Base-by-base conservation (phyloP, 2,797 vertebrate genomes). In the Loris lydekkerianus region DNA sequence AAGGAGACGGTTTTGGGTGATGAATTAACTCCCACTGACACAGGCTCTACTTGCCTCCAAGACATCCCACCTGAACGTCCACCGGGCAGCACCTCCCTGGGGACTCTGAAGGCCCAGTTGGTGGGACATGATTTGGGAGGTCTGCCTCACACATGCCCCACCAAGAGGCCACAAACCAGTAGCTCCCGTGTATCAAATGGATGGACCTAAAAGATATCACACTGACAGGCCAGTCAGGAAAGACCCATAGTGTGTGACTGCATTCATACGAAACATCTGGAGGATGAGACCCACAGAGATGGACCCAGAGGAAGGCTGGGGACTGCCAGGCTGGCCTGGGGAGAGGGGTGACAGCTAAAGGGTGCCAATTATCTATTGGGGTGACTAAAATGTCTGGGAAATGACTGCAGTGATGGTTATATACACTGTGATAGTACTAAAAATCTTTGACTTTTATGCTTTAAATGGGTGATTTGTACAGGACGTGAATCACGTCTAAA, bases 1-100 rank as follows among this genome's bases (percentile, higher is more conserved):
- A 14, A 20, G 10, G 75, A 31, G n/a, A 65, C 43, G 5, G n/a
- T 11, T 0, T 56, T 8, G 34, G 86, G 46, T 29, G 21, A 21
- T 2, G 5, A 17, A 29, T 14, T 34, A 17, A 25, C 6, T 29
- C 67, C 0, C 2, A 23, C 29, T 13, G 46, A 11, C 14, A 18
- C 3, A 2, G 13, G 25, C 70, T 4, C 10, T 8, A 1, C 49
- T 25, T 4, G 34, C n/a, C 37, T 11, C 70, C 10, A 8, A 1
- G n/a, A 61, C 7, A 10, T 10, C 37, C 25, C 2, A 5, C 37
- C 60, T 4, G 34, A 15, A 15, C 0, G 4, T 6, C 13, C 15
- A 0, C 58, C 43, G 37, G 69, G 67, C 34, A 21, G 18, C 29
- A 10, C 61, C 43, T 61, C 53, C 4, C 0, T 0, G 31, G 25